phyloP scores from a whole-genome alignment of 2,113 vertebrate genomes.

The pig (Sus scrofa) region T2T-Sscrofa CM000824.6:118618501-118619000 shows the following conservation, averaged over 20 bases:
- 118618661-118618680: neutral
- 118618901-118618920: slow-evolving; percentile 4
- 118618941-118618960: slow-evolving; percentile 47
- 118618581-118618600: neutral
- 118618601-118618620: neutral
- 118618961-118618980: neutral
- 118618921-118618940: slow-evolving; percentile 53
- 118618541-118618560: neutral
- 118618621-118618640: neutral
- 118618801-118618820: slow-evolving; percentile 40
- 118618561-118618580: neutral
- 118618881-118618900: neutral
- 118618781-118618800: neutral
- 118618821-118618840: slow-evolving; percentile 52
- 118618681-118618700: neutral
- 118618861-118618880: slow-evolving; percentile 45
- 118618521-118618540: neutral
- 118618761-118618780: neutral
- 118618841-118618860: slow-evolving; percentile 19
- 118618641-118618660: neutral
- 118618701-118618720: neutral
- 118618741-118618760: neutral
- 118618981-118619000: neutral
- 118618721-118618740: neutral
- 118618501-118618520: neutral